phyloP scores from a whole-genome alignment of 2,797 vertebrate species.

The Chaunax sp. region DNA sequence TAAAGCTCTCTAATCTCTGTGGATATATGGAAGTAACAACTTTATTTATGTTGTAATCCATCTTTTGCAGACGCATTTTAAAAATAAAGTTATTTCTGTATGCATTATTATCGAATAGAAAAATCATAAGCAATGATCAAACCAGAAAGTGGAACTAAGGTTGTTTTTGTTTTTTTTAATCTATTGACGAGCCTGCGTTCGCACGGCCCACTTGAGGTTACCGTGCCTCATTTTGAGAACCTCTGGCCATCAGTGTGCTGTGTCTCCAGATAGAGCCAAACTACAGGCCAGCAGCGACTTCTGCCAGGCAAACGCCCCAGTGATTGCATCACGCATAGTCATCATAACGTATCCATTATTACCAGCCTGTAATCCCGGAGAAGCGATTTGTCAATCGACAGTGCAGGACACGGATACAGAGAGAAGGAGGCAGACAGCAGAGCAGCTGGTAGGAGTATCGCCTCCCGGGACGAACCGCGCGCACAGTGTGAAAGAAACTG shows the following conservation, averaged over 20 bases:
- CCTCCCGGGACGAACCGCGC: constrained; percentile 69
- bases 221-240: constrained; percentile 38
- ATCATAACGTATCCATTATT: constrained; percentile 57
- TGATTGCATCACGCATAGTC: constrained; percentile 50
- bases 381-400: constrained; percentile 40
- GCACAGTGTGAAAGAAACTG: constrained; percentile 70
- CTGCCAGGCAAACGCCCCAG: constrained; percentile 51
- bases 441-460: constrained; percentile 63
- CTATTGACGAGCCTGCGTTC: not conserved
- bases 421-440: constrained; percentile 35
- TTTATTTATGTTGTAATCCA: too few relatives aligned
- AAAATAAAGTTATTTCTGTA: not conserved
- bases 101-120: not conserved
- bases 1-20: too few relatives aligned
- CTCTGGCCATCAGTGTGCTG: constrained; percentile 8
- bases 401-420: constrained; percentile 47
- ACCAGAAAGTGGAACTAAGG: not conserved
- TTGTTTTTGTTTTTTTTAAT: too few relatives aligned
- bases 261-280: constrained; percentile 37
- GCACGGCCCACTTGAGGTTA: constrained; percentile 16
- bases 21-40: too few relatives aligned
- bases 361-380: constrained; percentile 54
- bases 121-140: not conserved
- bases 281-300: constrained; percentile 22
- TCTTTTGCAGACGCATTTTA: not conserved